Base-by-base conservation (phyloP, 64 coral and sea anemone genomes). In the Dendrophyllia cribrosa region DNA sequence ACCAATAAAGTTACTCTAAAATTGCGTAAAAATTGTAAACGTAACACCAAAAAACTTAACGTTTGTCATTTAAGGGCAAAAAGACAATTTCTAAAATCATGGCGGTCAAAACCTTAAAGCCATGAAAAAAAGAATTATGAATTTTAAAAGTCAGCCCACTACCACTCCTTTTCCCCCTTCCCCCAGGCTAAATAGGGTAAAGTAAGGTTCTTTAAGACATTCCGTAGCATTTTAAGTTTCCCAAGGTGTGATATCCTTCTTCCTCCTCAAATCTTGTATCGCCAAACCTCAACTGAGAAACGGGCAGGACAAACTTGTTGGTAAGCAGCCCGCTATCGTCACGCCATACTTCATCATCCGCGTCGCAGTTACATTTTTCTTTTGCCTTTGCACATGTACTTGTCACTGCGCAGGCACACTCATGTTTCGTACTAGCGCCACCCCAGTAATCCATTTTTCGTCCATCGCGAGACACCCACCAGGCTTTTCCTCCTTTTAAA, bases 241-340 rank as follows among this genome's bases (percentile, higher is more conserved):
- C 76, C n/a, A 79, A 16, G 1, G 76, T 79, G 76, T 79, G 76
- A 53, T 51, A 79, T 0, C 76, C 76, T n/a, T 79, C n/a, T 10
- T 53, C 47, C 3, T 0, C 1, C 3, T 6, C 10, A 6, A 4
- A 2, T n/a, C 61, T 59, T 2, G 59, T 66, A 50, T 85, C 82
- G 66, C 82, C 82, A 67, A 85, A 85, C 0, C 61, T 17, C 52
- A 85, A 48, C 61, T 85, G 43, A 9, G n/a, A 67, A 46, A 85
- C 82, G 10, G 82, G 82, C 15, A 85, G 62, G 0, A 19, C 22
- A 0, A 44, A 43, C 68, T 85, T 85, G 13, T 62, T 49, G 43
- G 61, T 67, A 7, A 85, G 82, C 45, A 85, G 5, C 3, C 82
- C 82, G 16, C 82, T 85, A 55, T 85, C 61, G 1, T 13, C 10